Percentiles rank a stretch among this genome's conserved stretches.
These are phyloP conservation scores for Heteromormyrus szaboi DNA, from an alignment of 2,797 vertebrate species.

Conservation along the genomic window DNA sequence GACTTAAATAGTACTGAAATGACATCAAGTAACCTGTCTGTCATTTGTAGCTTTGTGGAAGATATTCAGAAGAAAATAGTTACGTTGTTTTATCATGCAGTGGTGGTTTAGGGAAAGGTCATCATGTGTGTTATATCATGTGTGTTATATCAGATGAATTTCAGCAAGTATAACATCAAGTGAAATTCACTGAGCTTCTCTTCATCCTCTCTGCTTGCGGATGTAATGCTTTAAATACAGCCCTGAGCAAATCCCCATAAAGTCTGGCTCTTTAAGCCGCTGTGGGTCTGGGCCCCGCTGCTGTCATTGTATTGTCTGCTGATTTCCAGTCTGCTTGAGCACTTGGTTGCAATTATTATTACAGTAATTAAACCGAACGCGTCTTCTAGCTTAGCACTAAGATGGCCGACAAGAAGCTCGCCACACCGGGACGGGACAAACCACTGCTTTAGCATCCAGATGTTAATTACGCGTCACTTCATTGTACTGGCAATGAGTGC, in stretches of 20 bases:
- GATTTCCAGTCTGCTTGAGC: not conserved
- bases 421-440: not conserved
- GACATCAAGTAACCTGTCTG: not conserved
- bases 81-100: not conserved
- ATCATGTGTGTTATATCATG: not conserved
- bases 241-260: not conserved
- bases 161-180: not conserved
- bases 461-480: not conserved
- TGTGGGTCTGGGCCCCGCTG: not conserved
- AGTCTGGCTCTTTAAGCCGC: not conserved
- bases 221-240: not conserved
- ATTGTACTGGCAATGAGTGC: not conserved
- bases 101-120: not conserved
- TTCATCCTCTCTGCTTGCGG: not conserved
- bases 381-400: not conserved
- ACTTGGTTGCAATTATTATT: not conserved
- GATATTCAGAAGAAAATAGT: not conserved
- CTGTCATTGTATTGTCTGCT: not conserved
- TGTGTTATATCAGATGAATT: not conserved
- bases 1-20: not conserved
- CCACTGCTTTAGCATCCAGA: not conserved
- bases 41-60: not conserved
- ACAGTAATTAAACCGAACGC: not conserved
- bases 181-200: not conserved
- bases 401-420: not conserved